Evolutionary conservation across 2,888 invertebrate genomes (phyloP).

Genomic region (Ophion slaviceki): DNA sequence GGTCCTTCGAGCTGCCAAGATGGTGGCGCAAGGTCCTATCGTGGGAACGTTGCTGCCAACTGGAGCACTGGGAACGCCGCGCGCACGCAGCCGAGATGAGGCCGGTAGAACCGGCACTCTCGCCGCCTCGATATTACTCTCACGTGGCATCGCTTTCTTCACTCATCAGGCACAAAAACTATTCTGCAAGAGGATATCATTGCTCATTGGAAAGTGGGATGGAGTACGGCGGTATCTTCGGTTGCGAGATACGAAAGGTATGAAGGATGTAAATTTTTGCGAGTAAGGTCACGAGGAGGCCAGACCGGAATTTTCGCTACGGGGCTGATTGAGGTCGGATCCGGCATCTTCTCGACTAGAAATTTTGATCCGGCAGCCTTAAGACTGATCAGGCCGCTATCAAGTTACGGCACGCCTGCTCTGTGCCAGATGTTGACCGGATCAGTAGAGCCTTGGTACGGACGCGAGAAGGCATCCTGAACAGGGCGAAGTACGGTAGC

Average conservation of each 20-base stretch:
- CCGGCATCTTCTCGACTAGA: too few relatives aligned
- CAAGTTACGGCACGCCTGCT: too few relatives aligned
- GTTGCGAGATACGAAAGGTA: too few relatives aligned
- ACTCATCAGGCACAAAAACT: neutral
- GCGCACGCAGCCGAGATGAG: conserved; percentile 4
- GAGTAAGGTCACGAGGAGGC: conserved; percentile 11
- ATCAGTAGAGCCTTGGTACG: too few relatives aligned
- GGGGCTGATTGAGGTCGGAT: too few relatives aligned
- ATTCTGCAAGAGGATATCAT: neutral
- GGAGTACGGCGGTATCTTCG: too few relatives aligned
- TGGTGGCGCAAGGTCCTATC: conserved; percentile 74
- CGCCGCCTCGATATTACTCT: conserved; percentile 10
- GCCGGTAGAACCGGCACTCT: conserved; percentile 53
- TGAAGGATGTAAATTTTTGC: neutral
- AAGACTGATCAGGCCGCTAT: too few relatives aligned
- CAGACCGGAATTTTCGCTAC: too few relatives aligned
- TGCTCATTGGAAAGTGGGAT: neutral
- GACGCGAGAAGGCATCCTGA: too few relatives aligned
- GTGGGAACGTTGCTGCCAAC: conserved; percentile 83
- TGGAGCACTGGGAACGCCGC: conserved; percentile 78
- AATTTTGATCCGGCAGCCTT: too few relatives aligned
- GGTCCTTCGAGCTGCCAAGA: conserved; percentile 64
- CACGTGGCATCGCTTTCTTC: conserved; percentile 22
- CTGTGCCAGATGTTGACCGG: too few relatives aligned
- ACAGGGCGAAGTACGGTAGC: too few relatives aligned